These are phyloP conservation scores for Drosophila hamatofila DNA, from an alignment of 2,888 invertebrate species.

Conservation along the genomic window DNA sequence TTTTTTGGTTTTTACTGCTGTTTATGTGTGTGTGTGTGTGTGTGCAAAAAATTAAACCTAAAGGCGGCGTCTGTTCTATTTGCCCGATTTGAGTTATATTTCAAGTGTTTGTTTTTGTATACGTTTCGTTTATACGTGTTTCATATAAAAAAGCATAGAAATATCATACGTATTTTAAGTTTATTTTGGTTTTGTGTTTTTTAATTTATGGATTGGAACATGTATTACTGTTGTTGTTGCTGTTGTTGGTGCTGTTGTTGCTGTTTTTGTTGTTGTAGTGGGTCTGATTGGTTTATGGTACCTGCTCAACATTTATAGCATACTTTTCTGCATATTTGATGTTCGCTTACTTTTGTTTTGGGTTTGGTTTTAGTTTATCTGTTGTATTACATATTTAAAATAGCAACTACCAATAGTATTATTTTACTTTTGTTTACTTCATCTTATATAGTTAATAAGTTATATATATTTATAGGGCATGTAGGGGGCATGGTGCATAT, in stretches of 20 bases:
- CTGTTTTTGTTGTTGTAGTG: conserved; percentile 37
- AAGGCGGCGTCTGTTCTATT: conserved; percentile 49
- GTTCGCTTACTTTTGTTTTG: conserved; percentile 41
- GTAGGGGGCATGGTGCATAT: conserved; percentile 48
- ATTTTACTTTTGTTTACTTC: conserved; percentile 53
- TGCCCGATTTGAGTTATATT: conserved; percentile 20
- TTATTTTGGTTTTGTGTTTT: conserved; percentile 28
- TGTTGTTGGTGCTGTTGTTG: conserved; percentile 39
- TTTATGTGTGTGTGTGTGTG: conserved; percentile 19
- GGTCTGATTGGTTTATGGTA: conserved; percentile 62
- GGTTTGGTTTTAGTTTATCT: conserved; percentile 31
- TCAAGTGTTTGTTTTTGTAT: conserved; percentile 24
- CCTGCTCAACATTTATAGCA: conserved; percentile 67
- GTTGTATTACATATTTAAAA: conserved; percentile 79
- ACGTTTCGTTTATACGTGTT: conserved; percentile 49
- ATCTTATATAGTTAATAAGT: conserved; percentile 79
- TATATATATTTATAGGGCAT: conserved; percentile 77
- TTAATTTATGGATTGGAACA: conserved; percentile 46
- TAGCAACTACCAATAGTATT: conserved; percentile 77
- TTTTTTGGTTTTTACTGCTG: conserved; percentile 19
- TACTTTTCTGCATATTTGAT: conserved; percentile 54
- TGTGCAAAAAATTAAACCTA: conserved; percentile 64
- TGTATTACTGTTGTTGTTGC: conserved; percentile 38
- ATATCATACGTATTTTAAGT: conserved; percentile 57
- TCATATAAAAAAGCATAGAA: conserved; percentile 74